Conservation (phyloP, 2,888 invertebrate species). For the Neocrepidodera transversa region DNA sequence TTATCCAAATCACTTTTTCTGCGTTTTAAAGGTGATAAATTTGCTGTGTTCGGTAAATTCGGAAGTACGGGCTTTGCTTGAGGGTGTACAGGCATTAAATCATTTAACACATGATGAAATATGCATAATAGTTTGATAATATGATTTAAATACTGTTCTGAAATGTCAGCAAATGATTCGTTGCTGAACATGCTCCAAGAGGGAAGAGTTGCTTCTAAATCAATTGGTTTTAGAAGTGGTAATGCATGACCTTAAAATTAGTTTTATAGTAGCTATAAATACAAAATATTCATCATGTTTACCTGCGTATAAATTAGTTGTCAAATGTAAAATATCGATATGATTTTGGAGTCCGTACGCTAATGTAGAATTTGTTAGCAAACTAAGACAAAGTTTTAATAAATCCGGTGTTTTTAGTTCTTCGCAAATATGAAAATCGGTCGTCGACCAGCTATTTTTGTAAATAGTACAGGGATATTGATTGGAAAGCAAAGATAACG, state of each 20-base stretch:
- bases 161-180: conserved; percentile 62
- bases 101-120: conserved; percentile 78
- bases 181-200: conserved; percentile 59
- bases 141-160: conserved; percentile 73
- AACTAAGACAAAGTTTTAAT: conserved; percentile 55
- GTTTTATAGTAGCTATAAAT: background rate
- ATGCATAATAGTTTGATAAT: conserved; percentile 76
- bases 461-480: conserved; percentile 74
- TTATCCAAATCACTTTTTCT: conserved; percentile 58
- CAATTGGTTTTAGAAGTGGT: conserved; percentile 44
- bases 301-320: conserved; percentile 68
- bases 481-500: conserved; percentile 71
- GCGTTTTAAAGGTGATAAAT: conserved; percentile 60
- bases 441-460: conserved; percentile 70
- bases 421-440: conserved; percentile 26
- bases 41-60: conserved; percentile 61
- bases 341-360: conserved; percentile 65
- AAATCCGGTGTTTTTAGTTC: conserved; percentile 49
- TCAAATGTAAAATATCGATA: conserved; percentile 61
- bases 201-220: conserved; percentile 38
- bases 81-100: conserved; percentile 65
- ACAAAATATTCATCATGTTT: conserved; percentile 24
- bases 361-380: conserved; percentile 63
- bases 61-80: conserved; percentile 66
- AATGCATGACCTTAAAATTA: conserved; percentile 44